A percentile compares a stretch with the other conserved stretches of the same genome.
phyloP scores from a whole-genome alignment of 2,888 invertebrate genomes.

The Slavum lentiscoides region DNA sequence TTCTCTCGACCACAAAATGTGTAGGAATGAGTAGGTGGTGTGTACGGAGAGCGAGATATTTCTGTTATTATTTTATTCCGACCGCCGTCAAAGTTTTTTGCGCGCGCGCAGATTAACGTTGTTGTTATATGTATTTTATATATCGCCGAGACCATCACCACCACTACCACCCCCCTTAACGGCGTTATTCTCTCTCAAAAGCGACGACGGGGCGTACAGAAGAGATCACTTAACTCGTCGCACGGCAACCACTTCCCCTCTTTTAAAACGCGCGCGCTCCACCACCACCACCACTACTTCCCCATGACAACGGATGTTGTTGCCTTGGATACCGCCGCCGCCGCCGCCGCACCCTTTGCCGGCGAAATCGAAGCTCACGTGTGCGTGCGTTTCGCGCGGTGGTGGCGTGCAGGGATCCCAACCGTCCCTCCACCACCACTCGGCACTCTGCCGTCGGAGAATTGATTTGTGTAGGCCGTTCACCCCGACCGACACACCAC shows the following conservation, averaged over 20 bases:
- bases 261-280: conserved; percentile 5
- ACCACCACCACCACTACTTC: background rate
- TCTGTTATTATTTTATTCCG: too few species aligned
- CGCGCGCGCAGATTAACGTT: too few species aligned
- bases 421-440: background rate
- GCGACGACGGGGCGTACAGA: background rate
- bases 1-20: too few species aligned
- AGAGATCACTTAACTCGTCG: conserved; percentile 6
- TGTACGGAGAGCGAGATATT: too few species aligned
- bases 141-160: too few species aligned
- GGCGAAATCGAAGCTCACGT: conserved; percentile 50
- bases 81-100: too few species aligned
- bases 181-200: background rate
- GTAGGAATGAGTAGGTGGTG: too few species aligned
- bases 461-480: conserved; percentile 53
- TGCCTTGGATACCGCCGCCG: conserved; percentile 50
- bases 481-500: conserved; percentile 35
- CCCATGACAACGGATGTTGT: conserved; percentile 51
- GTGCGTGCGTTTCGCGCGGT: conserved; percentile 40
- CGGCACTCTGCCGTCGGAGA: conserved; percentile 15
- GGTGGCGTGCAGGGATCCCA: conserved; percentile 57
- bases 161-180: too few species aligned
- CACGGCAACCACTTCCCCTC: conserved; percentile 9
- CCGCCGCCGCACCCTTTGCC: conserved; percentile 37
- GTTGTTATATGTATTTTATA: too few species aligned